These are phyloP conservation scores for Bellardia bayeri DNA, from an alignment of 2,888 invertebrate genomes.

Conservation along the genomic window DNA sequence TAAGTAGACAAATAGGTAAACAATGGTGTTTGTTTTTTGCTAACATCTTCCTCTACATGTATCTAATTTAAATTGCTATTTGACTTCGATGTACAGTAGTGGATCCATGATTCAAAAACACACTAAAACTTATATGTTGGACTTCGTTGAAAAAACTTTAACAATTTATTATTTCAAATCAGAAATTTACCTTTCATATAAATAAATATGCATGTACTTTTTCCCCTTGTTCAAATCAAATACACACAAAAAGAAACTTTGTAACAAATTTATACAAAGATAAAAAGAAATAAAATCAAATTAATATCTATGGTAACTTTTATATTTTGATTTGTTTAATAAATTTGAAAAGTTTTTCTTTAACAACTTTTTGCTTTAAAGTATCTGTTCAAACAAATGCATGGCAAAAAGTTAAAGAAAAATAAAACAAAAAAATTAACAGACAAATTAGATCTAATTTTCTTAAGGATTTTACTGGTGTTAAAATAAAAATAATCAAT, in stretches of 20 bases:
- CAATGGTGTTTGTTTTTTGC: too few species aligned
- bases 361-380: conserved; percentile 42
- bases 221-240: conserved; percentile 40
- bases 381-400: conserved; percentile 10
- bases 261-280: conserved; percentile 20
- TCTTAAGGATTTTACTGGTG: not conserved
- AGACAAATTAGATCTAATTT: conserved; percentile 38
- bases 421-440: not conserved
- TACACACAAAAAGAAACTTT: conserved; percentile 42
- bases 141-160: too few species aligned
- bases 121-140: too few species aligned
- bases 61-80: too few species aligned
- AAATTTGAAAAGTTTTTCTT: conserved; percentile 45
- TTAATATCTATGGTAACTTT: conserved; percentile 52
- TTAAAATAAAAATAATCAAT: conserved; percentile 39
- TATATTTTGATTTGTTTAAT: conserved; percentile 38
- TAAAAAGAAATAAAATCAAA: conserved; percentile 44
- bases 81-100: too few species aligned
- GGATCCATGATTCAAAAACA: too few species aligned
- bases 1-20: too few species aligned
- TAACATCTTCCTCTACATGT: too few species aligned
- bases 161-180: not conserved
- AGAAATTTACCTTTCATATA: not conserved
- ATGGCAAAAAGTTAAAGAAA: not conserved
- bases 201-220: not conserved